These are phyloP conservation scores for Priocnemis perturbator DNA, from an alignment of 2,888 invertebrate species.

Conservation along the genomic window DNA sequence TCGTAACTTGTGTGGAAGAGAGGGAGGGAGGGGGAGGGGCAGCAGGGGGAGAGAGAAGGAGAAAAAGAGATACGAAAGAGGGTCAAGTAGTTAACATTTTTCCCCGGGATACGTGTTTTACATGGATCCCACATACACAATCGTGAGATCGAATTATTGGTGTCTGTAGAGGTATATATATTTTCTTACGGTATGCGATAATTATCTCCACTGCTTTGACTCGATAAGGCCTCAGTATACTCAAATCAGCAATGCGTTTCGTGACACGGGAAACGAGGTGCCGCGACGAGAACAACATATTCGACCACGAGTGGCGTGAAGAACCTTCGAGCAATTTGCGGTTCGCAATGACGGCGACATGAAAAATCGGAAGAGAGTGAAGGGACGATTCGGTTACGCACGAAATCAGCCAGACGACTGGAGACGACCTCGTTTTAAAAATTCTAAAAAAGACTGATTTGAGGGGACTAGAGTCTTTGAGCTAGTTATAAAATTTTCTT, in stretches of 20 bases:
- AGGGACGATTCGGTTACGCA: neutral
- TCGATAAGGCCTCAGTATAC: constrained; percentile 49
- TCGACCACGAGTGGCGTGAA: neutral
- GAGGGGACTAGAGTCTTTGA: constrained; percentile 54
- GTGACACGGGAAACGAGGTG: constrained; percentile 4
- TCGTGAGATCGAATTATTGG: constrained; percentile 57
- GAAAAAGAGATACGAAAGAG: neutral
- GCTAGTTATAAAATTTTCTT: constrained; percentile 53
- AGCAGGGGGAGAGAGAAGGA: neutral
- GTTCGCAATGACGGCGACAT: neutral
- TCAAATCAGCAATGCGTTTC: constrained; percentile 43
- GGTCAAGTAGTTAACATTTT: constrained; percentile 8
- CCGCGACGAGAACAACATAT: neutral
- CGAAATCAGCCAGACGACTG: neutral
- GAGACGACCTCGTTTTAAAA: constrained; percentile 10
- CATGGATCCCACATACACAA: constrained; percentile 48
- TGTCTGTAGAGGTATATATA: constrained; percentile 61
- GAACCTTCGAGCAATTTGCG: neutral
- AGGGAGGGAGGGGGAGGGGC: neutral
- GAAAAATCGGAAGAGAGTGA: neutral
- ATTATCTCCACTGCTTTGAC: constrained; percentile 57
- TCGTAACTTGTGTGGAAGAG: too few relatives aligned
- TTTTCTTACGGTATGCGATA: constrained; percentile 57
- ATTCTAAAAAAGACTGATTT: constrained; percentile 51
- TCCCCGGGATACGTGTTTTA: constrained; percentile 38